A percentile compares a stretch with the other conserved stretches of the same genome.
These are phyloP conservation scores for Neosalanx taihuensis DNA, from an alignment of 2,797 vertebrate species.

Conservation along the genomic window DNA sequence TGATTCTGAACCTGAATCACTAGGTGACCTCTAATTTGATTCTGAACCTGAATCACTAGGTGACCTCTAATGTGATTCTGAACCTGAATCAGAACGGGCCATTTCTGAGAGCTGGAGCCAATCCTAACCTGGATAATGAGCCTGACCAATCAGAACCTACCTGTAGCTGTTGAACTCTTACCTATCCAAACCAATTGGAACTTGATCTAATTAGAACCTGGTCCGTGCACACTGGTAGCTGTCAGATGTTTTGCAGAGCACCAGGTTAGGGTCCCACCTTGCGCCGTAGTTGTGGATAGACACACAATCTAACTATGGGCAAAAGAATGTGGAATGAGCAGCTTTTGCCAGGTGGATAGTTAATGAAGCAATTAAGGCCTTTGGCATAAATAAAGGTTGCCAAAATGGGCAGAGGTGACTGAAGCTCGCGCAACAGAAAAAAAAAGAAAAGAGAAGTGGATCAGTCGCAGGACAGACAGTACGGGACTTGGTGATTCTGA, in stretches of 20 bases:
- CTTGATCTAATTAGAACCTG: neutral
- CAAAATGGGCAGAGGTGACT: conserved; percentile 83
- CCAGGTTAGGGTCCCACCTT: conserved; percentile 84
- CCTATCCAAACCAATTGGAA: neutral
- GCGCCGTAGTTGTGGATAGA: conserved; percentile 79
- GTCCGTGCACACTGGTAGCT: neutral
- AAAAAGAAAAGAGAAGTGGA: conserved; percentile 38
- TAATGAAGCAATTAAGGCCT: conserved; percentile 82
- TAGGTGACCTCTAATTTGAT: too few relatives aligned
- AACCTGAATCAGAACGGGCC: neutral
- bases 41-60: too few relatives aligned
- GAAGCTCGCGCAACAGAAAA: conserved; percentile 80
- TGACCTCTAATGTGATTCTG: too few relatives aligned
- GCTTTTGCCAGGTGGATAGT: conserved; percentile 83
- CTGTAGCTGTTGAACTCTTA: too few relatives aligned
- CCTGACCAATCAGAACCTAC: too few relatives aligned
- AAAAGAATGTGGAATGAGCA: conserved; percentile 86
- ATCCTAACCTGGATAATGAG: neutral
- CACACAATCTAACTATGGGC: conserved; percentile 85
- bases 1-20: neutral
- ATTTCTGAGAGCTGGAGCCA: neutral
- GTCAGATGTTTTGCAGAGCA: conserved; percentile 79
- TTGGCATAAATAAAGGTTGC: conserved; percentile 77
- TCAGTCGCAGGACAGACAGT: conserved; percentile 69
- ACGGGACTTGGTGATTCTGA: conserved; percentile 65